phyloP scores from a whole-genome alignment of 64 coral and sea anemone species.

The Montipora foliosa region DNA sequence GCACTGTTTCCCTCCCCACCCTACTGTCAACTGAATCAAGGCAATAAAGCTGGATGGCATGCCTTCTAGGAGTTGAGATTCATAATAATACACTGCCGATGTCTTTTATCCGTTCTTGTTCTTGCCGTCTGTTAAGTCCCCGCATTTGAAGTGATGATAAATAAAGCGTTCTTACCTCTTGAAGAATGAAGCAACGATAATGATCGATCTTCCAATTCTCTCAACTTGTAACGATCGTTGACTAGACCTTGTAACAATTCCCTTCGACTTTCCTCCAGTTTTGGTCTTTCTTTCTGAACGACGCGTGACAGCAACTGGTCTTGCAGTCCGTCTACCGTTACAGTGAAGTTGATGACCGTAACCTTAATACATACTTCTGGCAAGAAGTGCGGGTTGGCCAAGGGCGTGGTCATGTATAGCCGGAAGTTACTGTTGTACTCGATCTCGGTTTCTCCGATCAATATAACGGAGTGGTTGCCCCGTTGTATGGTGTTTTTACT shows the following conservation, averaged over 20 bases:
- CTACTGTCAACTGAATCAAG: too few species aligned
- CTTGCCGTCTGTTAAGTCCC: not conserved
- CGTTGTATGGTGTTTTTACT: constrained; percentile 69
- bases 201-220: constrained; percentile 88
- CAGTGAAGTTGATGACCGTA: constrained; percentile 93
- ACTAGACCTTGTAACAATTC: constrained; percentile 76
- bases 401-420: constrained; percentile 88
- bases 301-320: constrained; percentile 97
- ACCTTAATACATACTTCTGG: constrained; percentile 95
- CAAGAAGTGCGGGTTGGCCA: constrained; percentile 91
- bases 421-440: constrained; percentile 98
- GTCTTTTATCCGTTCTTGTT: not conserved
- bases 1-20: too few species aligned
- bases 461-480: constrained; percentile 78
- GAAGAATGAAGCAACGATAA: constrained; percentile 86
- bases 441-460: constrained; percentile 83
- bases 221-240: constrained; percentile 83
- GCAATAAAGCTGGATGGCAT: too few species aligned
- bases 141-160: not conserved
- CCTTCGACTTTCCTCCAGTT: constrained; percentile 82
- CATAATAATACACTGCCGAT: too few species aligned
- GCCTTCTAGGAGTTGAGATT: too few species aligned
- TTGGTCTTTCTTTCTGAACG: constrained; percentile 80
- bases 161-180: constrained; percentile 19
- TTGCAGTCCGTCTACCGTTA: constrained; percentile 97